These are phyloP conservation scores for Paracentrotus lividus DNA, from an alignment of 53 echinoderm and acorn worm species.

Conservation along the genomic window DNA sequence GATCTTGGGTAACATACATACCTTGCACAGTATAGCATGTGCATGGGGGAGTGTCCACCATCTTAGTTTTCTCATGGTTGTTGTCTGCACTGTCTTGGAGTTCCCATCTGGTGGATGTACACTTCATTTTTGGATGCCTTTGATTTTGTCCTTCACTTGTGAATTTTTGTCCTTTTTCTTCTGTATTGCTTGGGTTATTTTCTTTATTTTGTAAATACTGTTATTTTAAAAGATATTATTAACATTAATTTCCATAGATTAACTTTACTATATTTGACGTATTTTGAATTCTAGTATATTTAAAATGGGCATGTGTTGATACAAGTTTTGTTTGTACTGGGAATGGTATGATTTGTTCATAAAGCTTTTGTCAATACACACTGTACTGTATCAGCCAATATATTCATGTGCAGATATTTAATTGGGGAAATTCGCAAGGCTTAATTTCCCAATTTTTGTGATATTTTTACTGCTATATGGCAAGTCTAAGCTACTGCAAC, in stretches of 20 bases:
- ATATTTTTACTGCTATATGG: no score
- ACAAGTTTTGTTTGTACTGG: not conserved
- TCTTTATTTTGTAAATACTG: not conserved
- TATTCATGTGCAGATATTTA: no score
- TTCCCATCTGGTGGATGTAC: not conserved
- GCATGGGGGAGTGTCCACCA: constrained; percentile 25
- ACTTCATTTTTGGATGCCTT: not conserved
- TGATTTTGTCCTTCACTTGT: no score
- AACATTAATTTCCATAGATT: not conserved
- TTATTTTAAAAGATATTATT: not conserved
- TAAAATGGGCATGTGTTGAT: not conserved
- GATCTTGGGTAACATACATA: constrained; percentile 45
- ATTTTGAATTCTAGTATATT: not conserved
- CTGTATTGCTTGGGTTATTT: not conserved
- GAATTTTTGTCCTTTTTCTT: not conserved
- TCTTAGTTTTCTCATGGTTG: not conserved
- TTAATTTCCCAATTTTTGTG: no score
- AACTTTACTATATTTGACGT: not conserved
- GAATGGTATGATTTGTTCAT: not conserved
- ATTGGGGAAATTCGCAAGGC: no score
- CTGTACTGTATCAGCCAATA: no score
- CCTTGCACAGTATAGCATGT: constrained; percentile 29
- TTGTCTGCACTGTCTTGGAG: constrained; percentile 21
- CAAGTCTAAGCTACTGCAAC: no score
- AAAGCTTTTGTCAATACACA: no score